Conservation (phyloP, 2,888 invertebrate species). For the Drosophila lacicola region DNA sequence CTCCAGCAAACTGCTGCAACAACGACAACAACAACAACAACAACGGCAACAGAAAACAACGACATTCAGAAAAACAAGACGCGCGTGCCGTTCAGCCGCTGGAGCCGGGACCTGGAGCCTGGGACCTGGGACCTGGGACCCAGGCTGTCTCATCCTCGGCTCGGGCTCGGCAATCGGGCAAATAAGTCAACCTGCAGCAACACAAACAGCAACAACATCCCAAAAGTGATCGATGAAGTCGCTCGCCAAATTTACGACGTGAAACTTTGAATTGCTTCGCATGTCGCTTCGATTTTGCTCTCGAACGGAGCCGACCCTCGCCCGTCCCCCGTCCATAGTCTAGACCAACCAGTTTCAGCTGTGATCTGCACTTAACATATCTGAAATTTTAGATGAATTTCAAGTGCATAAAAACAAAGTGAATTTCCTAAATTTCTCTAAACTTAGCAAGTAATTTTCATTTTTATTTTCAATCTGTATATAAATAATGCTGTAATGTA, state of each 20-base stretch:
- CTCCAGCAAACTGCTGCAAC: conserved; percentile 61
- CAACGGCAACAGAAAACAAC: conserved; percentile 24
- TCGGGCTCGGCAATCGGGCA: conserved; percentile 51
- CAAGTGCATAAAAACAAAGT: conserved; percentile 10
- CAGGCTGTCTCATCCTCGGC: conserved; percentile 37
- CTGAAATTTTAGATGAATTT: background rate
- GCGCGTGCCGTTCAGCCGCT: conserved; percentile 72
- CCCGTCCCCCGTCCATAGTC: background rate
- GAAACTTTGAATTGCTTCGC: conserved; percentile 83
- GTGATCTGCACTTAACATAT: background rate
- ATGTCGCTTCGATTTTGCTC: conserved; percentile 79
- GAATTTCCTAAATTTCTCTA: background rate
- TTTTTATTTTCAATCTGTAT: background rate
- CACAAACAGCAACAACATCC: conserved; percentile 42
- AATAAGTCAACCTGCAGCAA: conserved; percentile 66
- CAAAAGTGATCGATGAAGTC: conserved; percentile 85
- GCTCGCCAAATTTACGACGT: conserved; percentile 84
- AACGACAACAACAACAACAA: conserved; percentile 38
- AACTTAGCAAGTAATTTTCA: background rate
- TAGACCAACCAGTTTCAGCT: background rate
- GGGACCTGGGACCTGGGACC: conserved; percentile 27
- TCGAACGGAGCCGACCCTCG: conserved; percentile 35
- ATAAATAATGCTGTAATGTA: no score
- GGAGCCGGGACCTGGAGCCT: conserved; percentile 34
- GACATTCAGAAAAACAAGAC: conserved; percentile 68